A percentile compares a stretch with the other conserved stretches of the same genome.
phyloP scores from a whole-genome alignment of 1,140 invertebrate genomes.

The Drosophila takahashii region DNA sequence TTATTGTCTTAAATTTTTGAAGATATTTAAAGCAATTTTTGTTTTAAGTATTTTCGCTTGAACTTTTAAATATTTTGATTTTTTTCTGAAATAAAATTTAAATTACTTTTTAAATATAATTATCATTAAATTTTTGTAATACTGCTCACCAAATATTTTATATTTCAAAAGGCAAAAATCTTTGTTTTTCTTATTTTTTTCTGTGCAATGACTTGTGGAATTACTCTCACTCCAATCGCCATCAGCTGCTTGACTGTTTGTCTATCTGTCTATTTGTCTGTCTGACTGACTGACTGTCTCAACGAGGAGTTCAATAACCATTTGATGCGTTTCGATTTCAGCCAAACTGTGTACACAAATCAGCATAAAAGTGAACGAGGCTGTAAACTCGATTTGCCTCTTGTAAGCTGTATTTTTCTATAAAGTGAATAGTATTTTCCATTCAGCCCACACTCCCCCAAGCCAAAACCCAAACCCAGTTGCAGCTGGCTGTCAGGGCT shows the following conservation, averaged over 20 bases:
- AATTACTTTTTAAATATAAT: too few relatives aligned
- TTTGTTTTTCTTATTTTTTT: constrained; percentile 1
- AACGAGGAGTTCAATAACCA: constrained; percentile 70
- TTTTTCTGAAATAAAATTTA: too few relatives aligned
- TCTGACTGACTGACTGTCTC: constrained; percentile 31
- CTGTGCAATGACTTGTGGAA: constrained; percentile 34
- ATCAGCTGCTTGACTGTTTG: constrained; percentile 1
- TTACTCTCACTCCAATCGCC: constrained; percentile 26
- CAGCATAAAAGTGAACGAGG: constrained; percentile 73
- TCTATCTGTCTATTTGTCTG: constrained; percentile 16
- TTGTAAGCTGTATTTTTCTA: constrained; percentile 14
- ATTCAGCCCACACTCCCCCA: constrained; percentile 24
- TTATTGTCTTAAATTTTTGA: too few relatives aligned
- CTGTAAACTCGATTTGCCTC: constrained; percentile 55
- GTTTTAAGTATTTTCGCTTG: too few relatives aligned
- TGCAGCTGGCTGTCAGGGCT: constrained; percentile 66
- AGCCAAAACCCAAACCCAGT: constrained; percentile 21
- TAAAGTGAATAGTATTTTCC: constrained; percentile 1
- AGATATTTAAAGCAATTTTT: too few relatives aligned
- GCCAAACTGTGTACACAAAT: constrained; percentile 58
- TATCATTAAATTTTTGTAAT: too few relatives aligned
- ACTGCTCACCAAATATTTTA: background rate
- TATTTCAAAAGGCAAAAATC: background rate
- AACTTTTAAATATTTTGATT: too few relatives aligned
- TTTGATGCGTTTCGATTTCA: constrained; percentile 67